Base-by-base conservation (phyloP, 2,797 vertebrate species). In the Synanceia verrucosa region DNA sequence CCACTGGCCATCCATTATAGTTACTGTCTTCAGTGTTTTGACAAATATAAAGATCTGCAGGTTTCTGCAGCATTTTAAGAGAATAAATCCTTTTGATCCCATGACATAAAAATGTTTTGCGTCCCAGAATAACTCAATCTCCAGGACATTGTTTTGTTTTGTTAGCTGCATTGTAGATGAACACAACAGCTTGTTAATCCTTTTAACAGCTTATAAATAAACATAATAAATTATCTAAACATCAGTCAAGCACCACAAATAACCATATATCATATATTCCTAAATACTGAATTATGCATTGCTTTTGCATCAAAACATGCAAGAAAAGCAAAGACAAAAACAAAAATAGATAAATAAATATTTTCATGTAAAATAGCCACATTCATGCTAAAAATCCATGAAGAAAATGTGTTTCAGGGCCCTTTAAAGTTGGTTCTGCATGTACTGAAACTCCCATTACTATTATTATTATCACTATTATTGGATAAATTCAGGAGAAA, bases 401-500 rank as follows among this genome's bases (percentile, higher is more conserved):
- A n/a, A 34, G 1, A 56, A 36, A 66, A 55, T 9, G 10, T 4
- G 13, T 37, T 67, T 48, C 29, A 24, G 8, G 2, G 9, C 6
- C 28, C 53, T 62, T 36, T 39, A 39, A 16, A 16, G 7, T 41
- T 39, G 16, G 14, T 39, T 39, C 7, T 39, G 37, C 37, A 39
- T 39, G 37, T 39, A 0, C 7, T 1, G 0, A 39, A 2, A 39
- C n/a, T n/a, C n/a, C n/a, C n/a, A n/a, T n/a, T n/a, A n/a, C n/a
- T n/a, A n/a, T n/a, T n/a, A n/a, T n/a, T n/a, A n/a, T n/a, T n/a
- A n/a, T n/a, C n/a, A n/a, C n/a, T n/a, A n/a, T n/a, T n/a, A n/a
- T n/a, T n/a, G 7, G 18, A 31, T 37, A 4, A 47, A n/a, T 26
- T 26, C 7, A 31, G 11, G 29, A 37, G 59, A 57, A 5, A 37